A percentile compares a stretch with the other conserved stretches of the same genome.
Conservation (phyloP, 2,113 vertebrate genomes). For the Oreochromis niloticus region DNA sequence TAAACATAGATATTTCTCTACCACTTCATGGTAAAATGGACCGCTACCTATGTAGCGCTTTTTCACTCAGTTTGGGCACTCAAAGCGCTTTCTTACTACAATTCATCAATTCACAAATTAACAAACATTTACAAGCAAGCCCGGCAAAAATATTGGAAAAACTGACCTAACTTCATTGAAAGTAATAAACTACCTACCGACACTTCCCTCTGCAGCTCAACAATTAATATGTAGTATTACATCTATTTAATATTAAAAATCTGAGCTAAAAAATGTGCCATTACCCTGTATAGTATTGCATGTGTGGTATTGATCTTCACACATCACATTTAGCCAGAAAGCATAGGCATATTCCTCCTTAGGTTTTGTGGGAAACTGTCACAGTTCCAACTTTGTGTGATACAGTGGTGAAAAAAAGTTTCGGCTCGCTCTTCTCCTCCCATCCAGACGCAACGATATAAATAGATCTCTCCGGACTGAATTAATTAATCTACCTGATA, state of each 20-base stretch:
- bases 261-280: background rate
- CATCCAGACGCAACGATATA: background rate
- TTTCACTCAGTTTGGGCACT: background rate
- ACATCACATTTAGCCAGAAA: background rate
- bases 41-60: background rate
- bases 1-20: background rate
- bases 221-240: background rate
- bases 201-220: background rate
- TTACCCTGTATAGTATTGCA: background rate
- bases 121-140: background rate
- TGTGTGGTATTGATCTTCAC: background rate
- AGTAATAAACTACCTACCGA: background rate
- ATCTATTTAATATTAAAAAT: background rate
- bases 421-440: background rate
- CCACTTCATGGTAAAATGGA: background rate
- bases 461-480: background rate
- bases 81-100: background rate
- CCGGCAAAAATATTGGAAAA: background rate
- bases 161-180: background rate
- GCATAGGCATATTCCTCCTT: background rate
- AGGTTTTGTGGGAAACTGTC: background rate
- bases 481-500: slow-evolving; percentile 11
- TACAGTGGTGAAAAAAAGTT: background rate
- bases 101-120: background rate
- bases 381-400: background rate